Conservation (phyloP, 2,797 vertebrate genomes). For the Caiman crocodilus region DNA sequence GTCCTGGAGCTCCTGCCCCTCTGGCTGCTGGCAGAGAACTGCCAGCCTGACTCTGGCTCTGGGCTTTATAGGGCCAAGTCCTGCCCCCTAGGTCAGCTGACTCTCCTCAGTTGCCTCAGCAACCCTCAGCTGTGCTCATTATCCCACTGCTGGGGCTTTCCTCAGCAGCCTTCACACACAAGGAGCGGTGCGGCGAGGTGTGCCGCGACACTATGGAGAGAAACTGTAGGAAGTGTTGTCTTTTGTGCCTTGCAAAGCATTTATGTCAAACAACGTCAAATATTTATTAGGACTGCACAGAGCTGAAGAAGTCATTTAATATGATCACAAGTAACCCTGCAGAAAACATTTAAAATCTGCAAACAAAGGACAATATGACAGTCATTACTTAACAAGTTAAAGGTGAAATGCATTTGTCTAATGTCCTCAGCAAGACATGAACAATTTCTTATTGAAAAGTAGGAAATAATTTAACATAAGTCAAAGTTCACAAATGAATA, state of each 20-base stretch:
- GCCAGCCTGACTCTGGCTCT: too few species aligned
- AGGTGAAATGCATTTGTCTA: conserved; percentile 36
- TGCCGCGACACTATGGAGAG: too few species aligned
- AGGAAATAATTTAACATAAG: not conserved
- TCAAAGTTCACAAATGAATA: conserved; percentile 1
- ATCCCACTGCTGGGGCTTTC: too few species aligned
- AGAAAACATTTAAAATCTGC: conserved; percentile 21
- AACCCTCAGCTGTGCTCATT: too few species aligned
- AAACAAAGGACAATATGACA: conserved; percentile 18
- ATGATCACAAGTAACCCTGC: not conserved
- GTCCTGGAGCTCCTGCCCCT: too few species aligned
- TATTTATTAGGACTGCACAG: not conserved
- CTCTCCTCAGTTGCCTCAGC: too few species aligned
- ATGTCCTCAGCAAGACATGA: conserved; percentile 1
- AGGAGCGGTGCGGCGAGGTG: too few species aligned
- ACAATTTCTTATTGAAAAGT: not conserved
- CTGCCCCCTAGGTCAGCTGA: too few species aligned
- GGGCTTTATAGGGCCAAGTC: too few species aligned
- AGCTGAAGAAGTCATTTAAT: not conserved
- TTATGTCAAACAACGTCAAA: not conserved
- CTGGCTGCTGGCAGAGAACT: too few species aligned
- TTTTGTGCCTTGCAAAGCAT: not conserved
- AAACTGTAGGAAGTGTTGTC: not conserved
- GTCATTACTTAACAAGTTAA: conserved; percentile 13
- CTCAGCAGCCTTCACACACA: too few species aligned